Evolutionary conservation across 2,113 vertebrate species (phyloP), one percentile per base, ranked within the genome.

Genomic region (Zapornia atra): DNA sequence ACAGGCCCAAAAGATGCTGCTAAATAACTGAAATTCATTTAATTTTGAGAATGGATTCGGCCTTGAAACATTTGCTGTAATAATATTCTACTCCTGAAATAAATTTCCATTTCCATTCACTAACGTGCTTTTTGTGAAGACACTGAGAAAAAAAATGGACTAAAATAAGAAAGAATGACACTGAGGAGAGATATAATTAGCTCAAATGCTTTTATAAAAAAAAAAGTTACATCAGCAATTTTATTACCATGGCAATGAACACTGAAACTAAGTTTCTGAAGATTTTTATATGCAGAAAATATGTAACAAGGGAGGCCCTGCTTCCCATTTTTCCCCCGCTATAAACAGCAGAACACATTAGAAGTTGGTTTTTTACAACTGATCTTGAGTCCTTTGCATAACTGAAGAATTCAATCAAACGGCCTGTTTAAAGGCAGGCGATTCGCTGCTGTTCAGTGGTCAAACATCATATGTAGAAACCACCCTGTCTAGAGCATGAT

Each of bases 21-120:
- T 95, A 92, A 95, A 91, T 93, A 94, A 94, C 6, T 96, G 71
- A 94, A 94, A 81, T 95, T 75, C 15, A 71, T 54, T 95, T 81
- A 31, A 93, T 69, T 90, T 88, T 94, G 90, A 90, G 84, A 97
- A 93, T 72, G 77, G 69, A 90, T 26, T 78, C 42, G 54, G 88
- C 66, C 65, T 81, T 71, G 71, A 48, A 94, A 95, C 20, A 48
- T 92, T 92, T 66, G 34, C 61, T 56, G 10, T 54, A 88, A 78
- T 71, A 60, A 82, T 59, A 29, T 78, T 80, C 61, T 64, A 51
- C 12, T 95, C 70, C 80, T 13, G 2, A 88, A 95, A 89, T 91
- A 96, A 44, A 71, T 50, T 90, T 91, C 14, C 31, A 53, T 84
- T 95, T 94, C 54, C 50, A 29, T 60, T 97, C 66, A 94, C 29